Evolutionary conservation across 2,113 vertebrate species (phyloP).

Genomic region (Columba livia): DNA sequence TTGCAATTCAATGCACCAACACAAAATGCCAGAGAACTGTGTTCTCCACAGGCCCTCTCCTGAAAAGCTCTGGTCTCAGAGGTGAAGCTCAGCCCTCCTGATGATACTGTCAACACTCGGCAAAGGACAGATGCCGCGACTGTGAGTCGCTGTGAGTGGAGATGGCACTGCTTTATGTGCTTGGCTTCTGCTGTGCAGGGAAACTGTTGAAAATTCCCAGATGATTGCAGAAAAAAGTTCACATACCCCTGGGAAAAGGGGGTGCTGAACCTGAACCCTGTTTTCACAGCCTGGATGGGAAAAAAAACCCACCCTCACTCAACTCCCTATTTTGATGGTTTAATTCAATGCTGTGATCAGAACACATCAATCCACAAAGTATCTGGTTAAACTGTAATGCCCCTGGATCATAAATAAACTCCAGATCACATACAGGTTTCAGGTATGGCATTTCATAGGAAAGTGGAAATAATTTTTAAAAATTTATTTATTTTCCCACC

Average conservation of each 20-base stretch:
- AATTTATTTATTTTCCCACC: too few relatives aligned
- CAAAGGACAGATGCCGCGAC: not conserved
- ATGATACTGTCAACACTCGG: not conserved
- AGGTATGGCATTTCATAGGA: not conserved
- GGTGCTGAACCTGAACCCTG: not conserved
- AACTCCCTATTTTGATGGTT: not conserved
- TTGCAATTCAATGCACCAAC: rapidly evolving
- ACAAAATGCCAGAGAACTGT: rapidly evolving
- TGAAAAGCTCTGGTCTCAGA: not conserved
- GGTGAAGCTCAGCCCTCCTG: not conserved
- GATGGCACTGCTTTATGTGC: not conserved
- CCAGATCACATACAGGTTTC: not conserved
- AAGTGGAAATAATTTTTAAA: not conserved
- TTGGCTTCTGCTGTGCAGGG: not conserved
- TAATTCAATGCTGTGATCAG: not conserved
- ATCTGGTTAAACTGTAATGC: not conserved
- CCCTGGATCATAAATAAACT: not conserved
- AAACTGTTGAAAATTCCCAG: not conserved
- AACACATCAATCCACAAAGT: not conserved
- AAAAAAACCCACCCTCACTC: not conserved
- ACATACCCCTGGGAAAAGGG: not conserved
- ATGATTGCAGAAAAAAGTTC: not conserved
- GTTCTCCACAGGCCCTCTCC: not conserved
- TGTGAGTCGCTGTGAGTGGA: not conserved
- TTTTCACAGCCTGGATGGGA: not conserved